Base-by-base conservation (phyloP, 2,888 invertebrate species). In the Bellardia pandia region DNA sequence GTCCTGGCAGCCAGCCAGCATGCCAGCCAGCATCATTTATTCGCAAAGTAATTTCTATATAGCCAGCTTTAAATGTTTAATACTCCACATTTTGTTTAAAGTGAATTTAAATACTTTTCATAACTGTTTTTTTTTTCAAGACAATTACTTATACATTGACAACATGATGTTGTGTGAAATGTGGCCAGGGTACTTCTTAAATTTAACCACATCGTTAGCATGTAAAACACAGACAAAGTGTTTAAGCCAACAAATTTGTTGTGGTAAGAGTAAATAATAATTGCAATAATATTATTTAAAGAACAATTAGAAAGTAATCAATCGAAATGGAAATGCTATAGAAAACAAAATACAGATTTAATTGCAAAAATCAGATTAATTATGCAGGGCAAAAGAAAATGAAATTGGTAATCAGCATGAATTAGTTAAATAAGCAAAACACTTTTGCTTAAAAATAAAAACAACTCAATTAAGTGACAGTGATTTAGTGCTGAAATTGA, bases 231-330 rank as follows among this genome's bases (percentile, higher is more conserved):
- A 23, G 23, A 23, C 23, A n/a, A n/a, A n/a, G n/a, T n/a, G n/a
- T n/a, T n/a, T n/a, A n/a, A n/a, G n/a, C n/a, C n/a, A 16, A 51
- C 51, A 14, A n/a, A 9, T 56, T 56, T 56, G 7, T 7, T 56
- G 0, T 5, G 6, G 37, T 37, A 6, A 23, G 6, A 56, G 9
- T 56, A 56, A 16, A 1, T 51, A 23, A 3, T 56, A 23, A 56
- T 16, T 16, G 23, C 23, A 56, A 56, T 56, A 6, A 23, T 23
- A 9, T 23, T 23, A 9, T 56, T 56, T 56, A 23, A 23, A 56
- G 9, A 60, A 60, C 14, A 60, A 37, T 60, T 30, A 60, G 60
- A 37, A 60, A 33, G 33, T 37, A 60, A 60, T 60, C 37, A 60
- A 60, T 60, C 6, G 33, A 60, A 60, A 33, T 60, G 60, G 1